Base-by-base conservation (phyloP, 2,888 invertebrate genomes). In the Octonoba sinensis region DNA sequence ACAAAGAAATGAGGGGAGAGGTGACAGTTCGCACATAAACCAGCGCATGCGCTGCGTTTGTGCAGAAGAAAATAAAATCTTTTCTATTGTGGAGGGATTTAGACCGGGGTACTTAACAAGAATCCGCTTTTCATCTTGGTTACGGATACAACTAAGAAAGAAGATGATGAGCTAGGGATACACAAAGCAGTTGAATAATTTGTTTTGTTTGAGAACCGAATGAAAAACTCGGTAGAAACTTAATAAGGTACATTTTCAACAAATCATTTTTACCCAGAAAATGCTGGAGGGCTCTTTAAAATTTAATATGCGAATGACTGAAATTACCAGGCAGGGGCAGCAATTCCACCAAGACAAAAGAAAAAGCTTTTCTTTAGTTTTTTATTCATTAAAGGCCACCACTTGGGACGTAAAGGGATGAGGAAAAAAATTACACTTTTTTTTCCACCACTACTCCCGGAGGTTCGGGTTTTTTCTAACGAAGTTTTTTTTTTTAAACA, bases 271-370 rank as follows among this genome's bases (percentile, higher is more conserved):
- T 72, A 36, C 72, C 81, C 47, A 56, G 66, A 75, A 65, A 75
- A 82, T 27, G 69, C 82, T 82, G 71, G 71, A 76, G 82, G 74
- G 71, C 82, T 82, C 75, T 82, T 82, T 82, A 82, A 82, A 82
- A 82, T 82, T 82, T 82, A 82, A 82, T 82, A 82, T 82, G 82
- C 72, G 82, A 82, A 82, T 82, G 76, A 76, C 82, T 82, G 74
- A 76, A 82, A 82, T 82, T 76, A 82, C 82, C 71, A 82, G 62
- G 81, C 74, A 75, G 81, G n/a, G 54, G 59, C 79, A 57, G 70
- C 46, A 60, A 27, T 71, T 72, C 73, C 60, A 54, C 60, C 36
- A 81, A 81, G 79, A 81, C 79, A 81, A 81, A 81, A 44, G 16
- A 49, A 49, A 67, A 67, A 71, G 74, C 74, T 74, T 70, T 82